Evolutionary conservation across 2,797 vertebrate genomes (phyloP), one percentile per base, ranked within the genome.

Genomic region (Denticeps clupeoides): DNA sequence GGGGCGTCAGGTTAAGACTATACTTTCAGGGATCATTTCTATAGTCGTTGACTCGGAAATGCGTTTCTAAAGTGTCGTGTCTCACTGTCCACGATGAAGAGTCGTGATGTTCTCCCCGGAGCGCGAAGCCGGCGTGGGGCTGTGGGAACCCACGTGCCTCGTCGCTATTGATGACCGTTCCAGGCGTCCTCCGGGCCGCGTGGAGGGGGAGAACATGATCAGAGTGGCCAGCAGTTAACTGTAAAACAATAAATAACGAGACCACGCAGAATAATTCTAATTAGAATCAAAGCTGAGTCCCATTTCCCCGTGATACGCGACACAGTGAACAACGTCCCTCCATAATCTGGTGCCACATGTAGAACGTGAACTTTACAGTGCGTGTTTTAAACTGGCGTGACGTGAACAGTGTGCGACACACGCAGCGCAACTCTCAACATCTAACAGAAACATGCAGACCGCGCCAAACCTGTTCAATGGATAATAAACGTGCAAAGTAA

Each of bases 1-100:
- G 11, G 27, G 0, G 0, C 0, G 0, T 0, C 0, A 1, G 0
- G 0, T 22, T 61, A 81, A 76, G 75, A 83, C 76, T 80, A 79
- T 82, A 81, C 81, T 83, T 80, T 80, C 79, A 81, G 78, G 80
- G 78, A 81, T 82, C 74, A 79, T 80, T 82, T 83, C 77, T 83
- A 77, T 81, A 82, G 76, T 75, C 23, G 0, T 0, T 63, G 1
- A 77, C 69, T 74, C 51, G 59, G 77, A 67, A 75, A 68, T 78
- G 71, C 57, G 60, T 67, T 73, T 73, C 69, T 56, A 76, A 73
- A 62, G 45, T 71, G 73, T 38, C 8, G 16, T 38, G 78, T 72
- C 67, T 73, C 60, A 21, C 60, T 50, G 73, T 24, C 73, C 70
- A 78, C 55, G 69, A 77, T 75, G 74, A 78, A 0, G 70, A 82